Base-by-base conservation (phyloP, 1,140 invertebrate species). In the Drosophila guanche region DNA sequence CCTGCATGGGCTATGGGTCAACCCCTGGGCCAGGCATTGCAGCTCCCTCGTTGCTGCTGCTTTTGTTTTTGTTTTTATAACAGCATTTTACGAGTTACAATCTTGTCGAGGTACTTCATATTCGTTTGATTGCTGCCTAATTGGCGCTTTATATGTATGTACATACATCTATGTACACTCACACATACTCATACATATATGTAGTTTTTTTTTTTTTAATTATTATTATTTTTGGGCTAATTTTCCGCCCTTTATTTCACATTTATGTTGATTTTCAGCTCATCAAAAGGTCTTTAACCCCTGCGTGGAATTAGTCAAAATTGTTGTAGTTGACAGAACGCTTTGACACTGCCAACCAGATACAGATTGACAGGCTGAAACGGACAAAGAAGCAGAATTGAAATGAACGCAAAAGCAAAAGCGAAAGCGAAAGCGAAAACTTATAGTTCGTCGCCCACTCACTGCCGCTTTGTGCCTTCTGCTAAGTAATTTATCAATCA, bases 91-190 rank as follows among this genome's bases (percentile, higher is more conserved):
- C 73, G 81, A 85, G 77, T 77, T 77, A 59, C 25, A 47, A 12
- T 5, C 55, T 25, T 41, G 29, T 25, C 29, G 7, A 33, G 29
- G 29, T 8, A 8, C 7, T 4, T 37, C 12, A 10, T 37, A 69
- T 40, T 72, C 45, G 67, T 16, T 69, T 85, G 80, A 85, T 84
- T 84, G 72, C 67, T 66, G 73, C 80, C 76, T 84, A 85, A 84
- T 76, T 85, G 79, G 80, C 80, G 55, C 85, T 76, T 76, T 73
- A 60, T 66, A 50, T 33, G 42, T 3, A 61, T 20, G 16, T 40
- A 48, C 53, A 74, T 53, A 66, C 42, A 51, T 58, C 23, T 10
- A n/a, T 63, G 45, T 57, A 33, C 23, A 33, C 37, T 25, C 3
- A 20, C 48, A 70, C 47, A 69, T 55, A 23, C 56, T 25, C 16